phyloP scores from a whole-genome alignment of 2,888 invertebrate species.

The Idaea straminata region DNA sequence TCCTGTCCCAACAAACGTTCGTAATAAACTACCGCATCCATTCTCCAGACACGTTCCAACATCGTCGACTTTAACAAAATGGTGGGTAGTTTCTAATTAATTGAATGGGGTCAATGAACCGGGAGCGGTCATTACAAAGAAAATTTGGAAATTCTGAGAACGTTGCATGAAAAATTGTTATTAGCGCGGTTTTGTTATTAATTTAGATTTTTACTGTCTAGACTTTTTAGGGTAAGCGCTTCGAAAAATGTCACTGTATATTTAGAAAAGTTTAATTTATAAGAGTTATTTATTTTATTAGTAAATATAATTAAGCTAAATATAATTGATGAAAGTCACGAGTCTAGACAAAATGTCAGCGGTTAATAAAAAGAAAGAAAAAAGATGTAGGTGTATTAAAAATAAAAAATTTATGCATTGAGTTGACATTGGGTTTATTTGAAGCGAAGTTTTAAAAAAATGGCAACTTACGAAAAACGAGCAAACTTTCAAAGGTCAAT shows the following conservation, averaged over 20 bases:
- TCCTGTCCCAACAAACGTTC: background rate
- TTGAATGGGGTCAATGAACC: constrained; percentile 50
- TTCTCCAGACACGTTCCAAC: background rate
- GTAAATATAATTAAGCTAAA: no score
- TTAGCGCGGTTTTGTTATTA: background rate
- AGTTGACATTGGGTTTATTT: no score
- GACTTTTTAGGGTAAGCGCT: background rate
- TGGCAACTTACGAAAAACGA: no score
- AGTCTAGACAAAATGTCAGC: no score
- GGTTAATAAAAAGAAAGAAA: no score
- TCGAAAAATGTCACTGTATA: background rate
- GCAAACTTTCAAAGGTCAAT: no score
- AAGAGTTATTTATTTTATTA: background rate
- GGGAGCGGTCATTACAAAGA: background rate
- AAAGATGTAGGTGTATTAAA: no score
- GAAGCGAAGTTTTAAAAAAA: no score
- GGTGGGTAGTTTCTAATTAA: constrained; percentile 44
- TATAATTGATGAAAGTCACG: no score
- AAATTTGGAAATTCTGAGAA: background rate
- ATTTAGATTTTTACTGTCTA: background rate
- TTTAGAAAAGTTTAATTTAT: background rate
- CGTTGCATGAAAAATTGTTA: background rate
- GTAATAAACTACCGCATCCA: background rate
- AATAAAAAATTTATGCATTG: no score
- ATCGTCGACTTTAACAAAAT: constrained; percentile 8